Evolutionary conservation across 2,797 vertebrate genomes (phyloP).

Genomic region (Philypnodon macrostomus): DNA sequence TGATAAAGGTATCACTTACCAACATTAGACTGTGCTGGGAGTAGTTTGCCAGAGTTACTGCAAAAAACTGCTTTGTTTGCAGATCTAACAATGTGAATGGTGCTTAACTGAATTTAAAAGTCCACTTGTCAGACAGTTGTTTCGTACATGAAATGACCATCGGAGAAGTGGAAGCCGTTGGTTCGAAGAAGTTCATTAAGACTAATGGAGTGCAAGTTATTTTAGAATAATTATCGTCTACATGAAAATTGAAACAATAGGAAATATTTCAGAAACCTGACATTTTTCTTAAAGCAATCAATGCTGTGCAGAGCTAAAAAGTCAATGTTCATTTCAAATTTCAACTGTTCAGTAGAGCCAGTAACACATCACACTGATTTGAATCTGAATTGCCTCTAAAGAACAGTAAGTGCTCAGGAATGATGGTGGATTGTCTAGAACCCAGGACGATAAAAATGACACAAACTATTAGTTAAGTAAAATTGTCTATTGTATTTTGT

Average conservation of each 20-base stretch:
- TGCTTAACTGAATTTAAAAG: background rate
- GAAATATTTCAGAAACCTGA: slow-evolving; percentile 47
- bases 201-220: slow-evolving; percentile 65
- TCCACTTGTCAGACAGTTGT: slow-evolving; percentile 29
- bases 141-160: slow-evolving; percentile 28
- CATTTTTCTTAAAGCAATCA: slow-evolving; percentile 81
- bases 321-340: background rate
- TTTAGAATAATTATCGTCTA: slow-evolving; percentile 59
- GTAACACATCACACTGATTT: background rate
- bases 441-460: no score
- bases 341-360: background rate
- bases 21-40: slow-evolving; percentile 50
- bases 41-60: slow-evolving; percentile 35
- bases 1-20: slow-evolving; percentile 55
- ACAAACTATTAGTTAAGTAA: no score
- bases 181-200: slow-evolving; percentile 59
- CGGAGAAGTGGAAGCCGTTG: slow-evolving; percentile 28
- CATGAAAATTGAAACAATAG: slow-evolving; percentile 57
- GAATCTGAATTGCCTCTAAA: no score
- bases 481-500: no score
- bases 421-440: no score
- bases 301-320: slow-evolving; percentile 55
- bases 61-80: slow-evolving; percentile 54
- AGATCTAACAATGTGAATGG: slow-evolving; percentile 21
- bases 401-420: no score